Conservation (phyloP, 2,888 invertebrate species). For the Melanophora roralis region DNA sequence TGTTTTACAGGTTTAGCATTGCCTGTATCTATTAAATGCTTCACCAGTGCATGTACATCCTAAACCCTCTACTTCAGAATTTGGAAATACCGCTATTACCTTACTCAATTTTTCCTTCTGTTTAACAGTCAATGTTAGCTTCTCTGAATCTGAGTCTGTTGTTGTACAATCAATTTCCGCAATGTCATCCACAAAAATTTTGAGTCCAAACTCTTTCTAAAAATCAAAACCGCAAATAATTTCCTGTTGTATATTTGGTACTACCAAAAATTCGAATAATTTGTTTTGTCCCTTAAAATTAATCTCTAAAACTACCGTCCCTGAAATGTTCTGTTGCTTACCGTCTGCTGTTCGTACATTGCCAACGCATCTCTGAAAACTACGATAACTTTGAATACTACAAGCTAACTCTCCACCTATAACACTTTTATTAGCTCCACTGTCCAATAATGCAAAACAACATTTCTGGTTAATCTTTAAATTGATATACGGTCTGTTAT, state of each 20-base stretch:
- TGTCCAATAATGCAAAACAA: constrained; percentile 1
- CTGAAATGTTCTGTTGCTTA: background rate
- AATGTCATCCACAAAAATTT: background rate
- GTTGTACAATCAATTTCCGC: background rate
- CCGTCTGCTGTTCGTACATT: too few species aligned
- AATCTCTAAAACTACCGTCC: too few species aligned
- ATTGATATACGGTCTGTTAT: constrained; percentile 11
- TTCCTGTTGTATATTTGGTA: background rate
- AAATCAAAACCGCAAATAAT: constrained; percentile 19
- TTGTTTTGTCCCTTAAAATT: background rate
- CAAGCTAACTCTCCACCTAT: background rate
- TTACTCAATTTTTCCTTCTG: background rate
- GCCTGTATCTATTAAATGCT: background rate
- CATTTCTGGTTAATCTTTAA: background rate
- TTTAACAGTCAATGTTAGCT: too few species aligned
- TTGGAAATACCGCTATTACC: background rate
- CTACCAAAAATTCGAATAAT: constrained; percentile 1
- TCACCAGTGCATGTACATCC: background rate
- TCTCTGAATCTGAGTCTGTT: too few species aligned
- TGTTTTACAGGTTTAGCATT: background rate
- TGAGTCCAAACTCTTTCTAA: constrained; percentile 3
- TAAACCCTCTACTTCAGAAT: background rate
- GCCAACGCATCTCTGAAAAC: background rate
- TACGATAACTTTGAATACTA: background rate
- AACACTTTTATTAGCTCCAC: too few species aligned